These are phyloP conservation scores for Lycaena phlaeas DNA, from an alignment of 2,888 invertebrate species.

Conservation along the genomic window DNA sequence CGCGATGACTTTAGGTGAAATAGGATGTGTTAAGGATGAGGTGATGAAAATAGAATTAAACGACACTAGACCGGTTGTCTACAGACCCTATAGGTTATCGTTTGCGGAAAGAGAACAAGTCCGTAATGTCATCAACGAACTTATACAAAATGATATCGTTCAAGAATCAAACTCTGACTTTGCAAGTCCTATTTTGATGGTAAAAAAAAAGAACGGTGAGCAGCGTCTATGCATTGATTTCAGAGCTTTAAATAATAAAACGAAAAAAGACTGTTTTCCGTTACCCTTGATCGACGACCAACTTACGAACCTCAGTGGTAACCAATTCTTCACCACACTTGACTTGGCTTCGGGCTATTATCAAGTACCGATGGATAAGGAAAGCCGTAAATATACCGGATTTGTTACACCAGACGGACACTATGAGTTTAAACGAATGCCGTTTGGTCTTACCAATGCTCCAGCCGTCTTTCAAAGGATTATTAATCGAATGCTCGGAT, in stretches of 20 bases:
- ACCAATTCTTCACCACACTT: not conserved
- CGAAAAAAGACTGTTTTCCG: not conserved
- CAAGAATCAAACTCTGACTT: slow-evolving; percentile 14
- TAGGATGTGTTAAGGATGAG: not conserved
- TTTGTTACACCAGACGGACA: not conserved
- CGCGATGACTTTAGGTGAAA: slow-evolving; percentile 1
- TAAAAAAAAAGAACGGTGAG: slow-evolving; percentile 10
- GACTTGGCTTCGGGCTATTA: not conserved
- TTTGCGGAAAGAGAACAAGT: slow-evolving; percentile 12
- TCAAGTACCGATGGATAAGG: not conserved
- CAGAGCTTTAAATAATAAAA: not conserved
- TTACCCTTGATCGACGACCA: not conserved
- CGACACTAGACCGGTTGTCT: slow-evolving; percentile 2
- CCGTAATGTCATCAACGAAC: slow-evolving; percentile 8
- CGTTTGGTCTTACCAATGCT: no score
- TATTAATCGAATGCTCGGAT: no score
- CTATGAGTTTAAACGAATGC: slow-evolving; percentile 1
- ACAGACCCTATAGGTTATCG: not conserved
- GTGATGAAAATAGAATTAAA: slow-evolving; percentile 2
- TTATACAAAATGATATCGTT: slow-evolving; percentile 14
- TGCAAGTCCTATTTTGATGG: slow-evolving; percentile 16
- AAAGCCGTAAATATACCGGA: not conserved
- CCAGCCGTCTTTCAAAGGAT: no score
- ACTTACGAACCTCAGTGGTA: not conserved
- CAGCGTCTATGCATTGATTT: not conserved